Base-by-base conservation (phyloP, 2,113 vertebrate genomes). In the Pachyramphus minor region DNA sequence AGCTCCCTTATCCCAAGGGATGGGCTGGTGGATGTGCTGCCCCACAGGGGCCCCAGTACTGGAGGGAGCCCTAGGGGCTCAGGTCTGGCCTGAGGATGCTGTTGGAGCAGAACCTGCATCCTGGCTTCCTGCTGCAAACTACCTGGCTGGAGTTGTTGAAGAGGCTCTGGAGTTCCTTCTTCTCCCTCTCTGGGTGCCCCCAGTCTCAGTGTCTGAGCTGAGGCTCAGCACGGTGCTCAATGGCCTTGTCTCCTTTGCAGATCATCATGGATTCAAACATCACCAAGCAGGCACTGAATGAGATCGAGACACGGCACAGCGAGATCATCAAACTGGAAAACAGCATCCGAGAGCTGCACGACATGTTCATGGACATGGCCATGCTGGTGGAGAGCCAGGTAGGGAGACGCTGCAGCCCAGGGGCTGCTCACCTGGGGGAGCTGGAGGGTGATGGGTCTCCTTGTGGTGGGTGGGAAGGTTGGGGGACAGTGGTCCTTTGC, bases 351-450 rank as follows among this genome's bases (percentile, higher is more conserved):
- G 99, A 99, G 97, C 98, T 99, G 69, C 99, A 99, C 0, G 99
- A 99, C 96, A 99, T 99, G 99, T 99, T 99, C 97, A 98, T 99
- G 98, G 99, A 99, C 96, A 99, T 99, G 99, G 99, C 99, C 95
- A 99, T 99, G 99, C 97, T 99, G 59, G 99, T 99, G 95, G 99
- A 99, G 97, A 99, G 98, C 97, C 99, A 99, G 99, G 99, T 99
- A 96, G 95, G 98, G 15, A 30, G 23, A 31, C 5, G 2, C 47
- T 10, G 30, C 2, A 11, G 74, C 89, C 60, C 11, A 2, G 33
- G 17, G 62, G 21, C 25, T 5, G 9, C 45, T 74, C 21, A 8
- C 33, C 58, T 49, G 42, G 25, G 35, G 11, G 66, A 19, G 1
- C 1, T 45, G 39, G 27, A 58, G 42, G 14, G 30, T 0, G 0